Percentiles rank a stretch among this genome's conserved stretches.
Conservation (phyloP, 1,140 invertebrate genomes). For the Brachionus sp. region DNA sequence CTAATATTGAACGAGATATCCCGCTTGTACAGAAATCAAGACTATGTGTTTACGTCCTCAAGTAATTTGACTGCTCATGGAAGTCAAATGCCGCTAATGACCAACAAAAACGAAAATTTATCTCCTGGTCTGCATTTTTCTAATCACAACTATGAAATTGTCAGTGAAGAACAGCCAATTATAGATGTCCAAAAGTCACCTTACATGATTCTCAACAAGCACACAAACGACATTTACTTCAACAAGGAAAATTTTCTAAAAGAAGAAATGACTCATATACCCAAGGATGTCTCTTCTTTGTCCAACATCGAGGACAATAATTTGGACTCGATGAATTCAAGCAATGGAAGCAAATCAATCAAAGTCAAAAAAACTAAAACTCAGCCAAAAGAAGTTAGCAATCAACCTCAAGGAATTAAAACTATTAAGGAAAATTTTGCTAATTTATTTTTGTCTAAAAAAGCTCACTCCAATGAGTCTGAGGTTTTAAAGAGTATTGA, state of each 20-base stretch:
- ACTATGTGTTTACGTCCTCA: constrained; percentile 27
- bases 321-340: constrained; percentile 7
- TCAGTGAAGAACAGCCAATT: not conserved
- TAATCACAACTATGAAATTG: constrained; percentile 16
- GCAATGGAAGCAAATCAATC: not conserved
- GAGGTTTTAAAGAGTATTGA: constrained; percentile 13
- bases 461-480: not conserved
- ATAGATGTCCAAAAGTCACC: not conserved
- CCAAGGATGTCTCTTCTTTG: constrained; percentile 20
- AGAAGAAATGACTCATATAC: not conserved
- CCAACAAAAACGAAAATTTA: constrained; percentile 20
- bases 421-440: constrained; percentile 29
- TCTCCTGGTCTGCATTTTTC: not conserved
- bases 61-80: not conserved
- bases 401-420: constrained; percentile 11
- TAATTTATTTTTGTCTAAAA: constrained; percentile 35
- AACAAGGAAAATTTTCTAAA: constrained; percentile 38
- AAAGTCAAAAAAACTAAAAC: not conserved
- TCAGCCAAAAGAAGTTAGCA: not conserved
- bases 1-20: constrained; percentile 31
- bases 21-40: constrained; percentile 30
- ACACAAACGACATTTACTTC: constrained; percentile 32
- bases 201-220: constrained; percentile 17
- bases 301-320: constrained; percentile 29
- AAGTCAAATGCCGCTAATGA: not conserved